Evolutionary conservation across 2,888 invertebrate species (phyloP), one percentile per base, ranked within the genome.

Genomic region (Pterostichus madidus): DNA sequence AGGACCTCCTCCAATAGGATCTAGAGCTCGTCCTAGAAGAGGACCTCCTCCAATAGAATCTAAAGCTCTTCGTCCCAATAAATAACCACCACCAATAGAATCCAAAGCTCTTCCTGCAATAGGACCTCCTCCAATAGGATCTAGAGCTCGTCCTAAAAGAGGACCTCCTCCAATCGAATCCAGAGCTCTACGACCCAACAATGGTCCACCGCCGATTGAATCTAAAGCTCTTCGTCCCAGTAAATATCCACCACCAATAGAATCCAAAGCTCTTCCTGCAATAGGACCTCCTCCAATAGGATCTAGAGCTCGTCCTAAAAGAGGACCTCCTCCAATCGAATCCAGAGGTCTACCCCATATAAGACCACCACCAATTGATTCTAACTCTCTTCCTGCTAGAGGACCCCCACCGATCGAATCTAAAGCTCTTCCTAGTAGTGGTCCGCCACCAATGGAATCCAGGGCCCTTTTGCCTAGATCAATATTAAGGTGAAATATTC

Each of bases 221-320:
- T 84, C 84, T 5, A 84, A 13, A 10, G 59, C 83, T 77, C 84
- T 80, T 7, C 79, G 64, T 49, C n/a, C n/a, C n/a, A n/a, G n/a
- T n/a, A n/a, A n/a, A n/a, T n/a, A n/a, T n/a, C n/a, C 76, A 13
- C 84, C 76, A 15, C 84, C 84, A 73, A 84, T 84, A 1, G 82
- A 73, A 56, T 84, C 84, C 8, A 85, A 52, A 32, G 49, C 64
- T 76, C 52, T 79, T 6, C 82, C 76, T 8, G 80, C 3, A 11
- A 82, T 52, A 46, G 56, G 61, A 8, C 85, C 85, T 0, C 86
- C 85, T 6, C 85, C 86, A 49, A 86, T 85, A 5, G 84, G 83
- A 68, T 85, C 86, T 10, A 86, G 17, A 53, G 84, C 84, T 61
- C 83, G 17, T 7, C 82, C 82, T 10, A 84, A n/a, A 5, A 82